These are phyloP conservation scores for Drosophila phalerata DNA, from an alignment of 2,888 invertebrate genomes.

Conservation along the genomic window DNA sequence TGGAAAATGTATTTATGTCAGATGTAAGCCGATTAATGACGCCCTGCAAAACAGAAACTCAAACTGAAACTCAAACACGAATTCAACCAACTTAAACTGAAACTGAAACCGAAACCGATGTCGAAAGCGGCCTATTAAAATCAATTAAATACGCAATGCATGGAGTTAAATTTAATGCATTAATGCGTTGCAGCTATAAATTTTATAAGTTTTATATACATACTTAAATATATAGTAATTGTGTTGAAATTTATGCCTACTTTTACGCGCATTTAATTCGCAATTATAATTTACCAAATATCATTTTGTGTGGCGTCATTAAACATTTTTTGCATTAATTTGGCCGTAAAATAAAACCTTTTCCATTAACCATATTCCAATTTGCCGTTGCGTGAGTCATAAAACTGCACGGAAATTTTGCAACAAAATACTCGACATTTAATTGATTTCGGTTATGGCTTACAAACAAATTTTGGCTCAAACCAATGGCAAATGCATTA, in stretches of 20 bases:
- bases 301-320: constrained; percentile 31
- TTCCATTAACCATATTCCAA: constrained; percentile 7
- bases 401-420: constrained; percentile 26
- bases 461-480: constrained; percentile 24
- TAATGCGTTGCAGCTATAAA: constrained; percentile 59
- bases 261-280: constrained; percentile 41
- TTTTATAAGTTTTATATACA: constrained; percentile 49
- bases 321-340: constrained; percentile 31
- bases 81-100: constrained; percentile 19
- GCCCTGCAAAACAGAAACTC: constrained; percentile 29
- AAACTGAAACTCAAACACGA: background rate
- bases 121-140: constrained; percentile 61
- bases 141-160: constrained; percentile 67
- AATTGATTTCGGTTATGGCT: constrained; percentile 39
- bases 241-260: constrained; percentile 24
- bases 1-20: constrained; percentile 59
- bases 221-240: constrained; percentile 16
- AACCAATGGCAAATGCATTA: constrained; percentile 31
- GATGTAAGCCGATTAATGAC: constrained; percentile 75
- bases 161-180: constrained; percentile 63
- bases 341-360: constrained; percentile 26
- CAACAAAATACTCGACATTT: constrained; percentile 35
- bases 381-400: constrained; percentile 27
- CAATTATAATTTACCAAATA: constrained; percentile 57
- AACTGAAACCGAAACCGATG: constrained; percentile 2